Evolutionary conservation across 2,113 vertebrate species (phyloP).

Genomic region (Hymenochirus boettgeri): DNA sequence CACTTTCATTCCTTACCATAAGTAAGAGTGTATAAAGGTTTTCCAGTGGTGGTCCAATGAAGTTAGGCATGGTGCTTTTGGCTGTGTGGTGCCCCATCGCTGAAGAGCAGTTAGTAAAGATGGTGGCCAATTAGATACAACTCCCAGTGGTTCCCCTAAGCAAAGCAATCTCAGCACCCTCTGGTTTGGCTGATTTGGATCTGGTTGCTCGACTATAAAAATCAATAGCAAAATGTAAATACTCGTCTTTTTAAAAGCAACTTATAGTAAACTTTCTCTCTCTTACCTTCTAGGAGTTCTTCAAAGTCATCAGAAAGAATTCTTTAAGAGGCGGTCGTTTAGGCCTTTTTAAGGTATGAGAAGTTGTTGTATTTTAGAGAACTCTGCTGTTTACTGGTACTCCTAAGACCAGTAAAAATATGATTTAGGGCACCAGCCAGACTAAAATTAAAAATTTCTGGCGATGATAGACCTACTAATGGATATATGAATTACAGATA

Average conservation of each 20-base stretch:
- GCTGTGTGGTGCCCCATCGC: conserved; percentile 81
- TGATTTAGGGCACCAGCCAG: too few species aligned
- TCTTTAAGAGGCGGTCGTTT: conserved; percentile 87
- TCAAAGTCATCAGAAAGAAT: conserved; percentile 95
- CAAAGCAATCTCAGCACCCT: conserved; percentile 75
- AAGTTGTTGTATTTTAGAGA: conserved; percentile 96
- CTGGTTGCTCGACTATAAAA: conserved; percentile 77
- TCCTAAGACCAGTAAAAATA: too few species aligned
- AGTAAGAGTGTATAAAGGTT: conserved; percentile 82
- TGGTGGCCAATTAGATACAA: conserved; percentile 71
- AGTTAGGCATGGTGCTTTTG: conserved; percentile 85
- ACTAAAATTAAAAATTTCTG: too few species aligned
- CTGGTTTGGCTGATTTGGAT: conserved; percentile 89
- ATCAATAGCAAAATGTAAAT: not conserved
- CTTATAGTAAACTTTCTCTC: not conserved
- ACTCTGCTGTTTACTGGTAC: conserved; percentile 92
- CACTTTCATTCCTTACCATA: conserved; percentile 80
- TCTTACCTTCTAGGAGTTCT: conserved; percentile 86
- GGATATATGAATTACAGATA: not conserved
- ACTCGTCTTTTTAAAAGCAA: not conserved
- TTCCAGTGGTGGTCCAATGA: conserved; percentile 85
- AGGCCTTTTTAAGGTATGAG: conserved; percentile 90
- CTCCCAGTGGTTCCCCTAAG: conserved; percentile 73
- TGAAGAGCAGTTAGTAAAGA: conserved; percentile 82
- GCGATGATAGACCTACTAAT: conserved; percentile 1